A percentile compares a stretch with the other conserved stretches of the same genome.
phyloP scores from a whole-genome alignment of 2,113 vertebrate species.

The Physeter macrocephalus region DNA sequence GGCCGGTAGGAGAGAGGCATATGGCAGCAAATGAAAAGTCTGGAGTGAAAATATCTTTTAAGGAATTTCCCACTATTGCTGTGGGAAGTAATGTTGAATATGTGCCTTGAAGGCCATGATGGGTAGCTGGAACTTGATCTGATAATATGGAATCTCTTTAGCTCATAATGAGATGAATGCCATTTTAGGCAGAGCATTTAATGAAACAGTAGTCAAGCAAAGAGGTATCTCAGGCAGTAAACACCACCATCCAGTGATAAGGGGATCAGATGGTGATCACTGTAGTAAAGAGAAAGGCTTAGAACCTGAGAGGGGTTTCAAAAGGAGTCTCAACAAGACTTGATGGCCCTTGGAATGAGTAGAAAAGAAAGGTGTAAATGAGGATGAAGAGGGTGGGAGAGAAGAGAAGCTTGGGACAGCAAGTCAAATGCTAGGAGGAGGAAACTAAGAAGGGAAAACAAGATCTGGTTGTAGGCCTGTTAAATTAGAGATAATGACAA shows the following conservation, averaged over 20 bases:
- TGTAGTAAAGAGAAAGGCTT: neutral
- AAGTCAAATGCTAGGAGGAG: neutral
- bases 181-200: neutral
- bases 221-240: neutral
- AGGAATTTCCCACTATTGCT: neutral
- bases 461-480: neutral
- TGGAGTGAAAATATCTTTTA: neutral
- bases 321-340: neutral
- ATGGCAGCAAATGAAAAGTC: neutral
- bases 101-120: neutral
- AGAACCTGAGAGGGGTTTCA: neutral
- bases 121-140: neutral
- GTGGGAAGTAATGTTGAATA: neutral
- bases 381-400: neutral
- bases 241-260: neutral
- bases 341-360: neutral
- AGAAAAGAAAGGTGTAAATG: neutral
- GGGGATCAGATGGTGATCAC: neutral
- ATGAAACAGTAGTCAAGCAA: neutral
- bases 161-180: neutral
- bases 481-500: neutral
- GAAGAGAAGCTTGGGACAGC: neutral
- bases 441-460: neutral
- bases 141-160: neutral
- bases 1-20: neutral